phyloP scores from a whole-genome alignment of 1,140 invertebrate species.

The Sipha flava region DNA sequence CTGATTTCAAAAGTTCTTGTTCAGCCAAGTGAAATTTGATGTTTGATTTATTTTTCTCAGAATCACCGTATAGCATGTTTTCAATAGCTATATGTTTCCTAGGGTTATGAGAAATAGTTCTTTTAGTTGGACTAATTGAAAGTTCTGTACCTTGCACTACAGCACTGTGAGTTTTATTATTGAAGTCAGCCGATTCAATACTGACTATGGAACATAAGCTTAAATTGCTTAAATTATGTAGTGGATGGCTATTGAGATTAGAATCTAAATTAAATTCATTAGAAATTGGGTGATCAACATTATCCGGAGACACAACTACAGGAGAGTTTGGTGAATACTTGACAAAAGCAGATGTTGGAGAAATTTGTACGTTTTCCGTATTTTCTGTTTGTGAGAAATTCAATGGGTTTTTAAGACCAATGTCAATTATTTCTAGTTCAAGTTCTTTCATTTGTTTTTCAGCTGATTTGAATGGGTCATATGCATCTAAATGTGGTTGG shows the following conservation, averaged over 20 bases:
- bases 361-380: slow-evolving; percentile 33
- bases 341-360: slow-evolving; percentile 46
- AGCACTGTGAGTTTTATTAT: slow-evolving; percentile 18
- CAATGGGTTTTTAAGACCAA: slow-evolving; percentile 16
- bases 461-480: slow-evolving; percentile 58
- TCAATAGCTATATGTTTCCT: slow-evolving; percentile 25
- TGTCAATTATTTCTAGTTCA: slow-evolving; percentile 39
- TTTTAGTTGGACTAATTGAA: background rate
- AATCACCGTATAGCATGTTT: slow-evolving; percentile 24
- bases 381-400: background rate
- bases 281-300: slow-evolving; percentile 3
- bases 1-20: slow-evolving; percentile 39
- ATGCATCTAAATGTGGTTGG: slow-evolving; percentile 42
- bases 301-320: slow-evolving; percentile 20
- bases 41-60: background rate
- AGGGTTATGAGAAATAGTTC: background rate
- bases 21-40: slow-evolving; percentile 36
- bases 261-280: background rate
- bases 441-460: slow-evolving; percentile 62
- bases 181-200: slow-evolving; percentile 36
- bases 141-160: background rate
- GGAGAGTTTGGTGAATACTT: slow-evolving; percentile 41
- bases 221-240: slow-evolving; percentile 44
- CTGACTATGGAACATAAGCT: slow-evolving; percentile 46
- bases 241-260: slow-evolving; percentile 29